A percentile compares a stretch with the other conserved stretches of the same genome.
Evolutionary conservation across 2,797 vertebrate genomes (phyloP).

Genomic region (Synanceia verrucosa): DNA sequence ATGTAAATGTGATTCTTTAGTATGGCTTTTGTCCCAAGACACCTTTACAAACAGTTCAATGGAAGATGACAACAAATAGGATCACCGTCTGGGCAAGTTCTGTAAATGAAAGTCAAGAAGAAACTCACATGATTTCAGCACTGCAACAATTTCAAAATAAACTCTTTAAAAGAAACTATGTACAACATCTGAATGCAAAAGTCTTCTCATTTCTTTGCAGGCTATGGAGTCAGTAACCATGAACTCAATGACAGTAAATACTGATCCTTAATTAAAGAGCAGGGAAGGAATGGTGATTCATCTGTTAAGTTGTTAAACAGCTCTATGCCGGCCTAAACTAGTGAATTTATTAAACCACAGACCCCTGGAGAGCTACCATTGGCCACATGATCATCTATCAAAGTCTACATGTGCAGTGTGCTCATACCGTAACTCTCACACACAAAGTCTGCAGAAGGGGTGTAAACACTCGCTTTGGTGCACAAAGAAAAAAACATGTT

Average conservation of each 20-base stretch:
- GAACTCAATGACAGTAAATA: slow-evolving; percentile 54
- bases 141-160: background rate
- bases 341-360: slow-evolving; percentile 62
- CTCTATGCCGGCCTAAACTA: slow-evolving; percentile 52
- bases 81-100: background rate
- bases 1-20: slow-evolving; percentile 59
- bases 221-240: slow-evolving; percentile 24
- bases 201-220: background rate
- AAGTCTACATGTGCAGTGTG: slow-evolving; percentile 31
- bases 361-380: slow-evolving; percentile 43
- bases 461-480: background rate
- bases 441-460: background rate
- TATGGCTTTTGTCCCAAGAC: slow-evolving; percentile 62
- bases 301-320: slow-evolving; percentile 69
- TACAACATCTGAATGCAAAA: background rate
- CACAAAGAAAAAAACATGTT: background rate
- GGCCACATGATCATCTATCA: slow-evolving; percentile 58
- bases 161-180: background rate
- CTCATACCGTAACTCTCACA: slow-evolving; percentile 28
- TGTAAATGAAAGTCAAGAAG: background rate
- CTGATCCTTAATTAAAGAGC: slow-evolving; percentile 66
- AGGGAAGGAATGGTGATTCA: slow-evolving; percentile 57
- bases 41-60: background rate
- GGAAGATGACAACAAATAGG: background rate
- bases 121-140: background rate